A percentile compares a stretch with the other conserved stretches of the same genome.
Evolutionary conservation across 2,888 invertebrate genomes (phyloP).

Genomic region (Dinocampus coccinellae): DNA sequence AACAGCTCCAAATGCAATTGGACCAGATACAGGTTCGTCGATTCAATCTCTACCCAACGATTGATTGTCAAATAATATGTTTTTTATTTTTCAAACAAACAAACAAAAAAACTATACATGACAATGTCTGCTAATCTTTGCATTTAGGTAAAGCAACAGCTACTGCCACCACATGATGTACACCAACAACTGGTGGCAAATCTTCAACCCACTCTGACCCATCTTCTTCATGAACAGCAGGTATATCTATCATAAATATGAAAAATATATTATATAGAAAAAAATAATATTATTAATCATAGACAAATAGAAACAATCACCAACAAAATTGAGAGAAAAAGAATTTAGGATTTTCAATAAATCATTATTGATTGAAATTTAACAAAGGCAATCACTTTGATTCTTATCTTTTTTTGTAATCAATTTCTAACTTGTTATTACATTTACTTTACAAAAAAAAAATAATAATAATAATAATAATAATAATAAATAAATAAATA

Average conservation of each 20-base stretch:
- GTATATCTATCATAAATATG: conserved; percentile 45
- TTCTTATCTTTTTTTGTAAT: background rate
- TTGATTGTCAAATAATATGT: background rate
- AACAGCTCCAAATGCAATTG: conserved; percentile 64
- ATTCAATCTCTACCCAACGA: conserved; percentile 10
- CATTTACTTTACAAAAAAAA: background rate
- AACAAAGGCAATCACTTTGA: background rate
- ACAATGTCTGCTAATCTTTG: conserved; percentile 34
- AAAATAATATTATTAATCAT: conserved; percentile 9
- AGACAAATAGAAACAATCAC: background rate
- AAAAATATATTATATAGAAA: background rate
- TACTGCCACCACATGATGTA: conserved; percentile 41
- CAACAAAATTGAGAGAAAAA: too few relatives aligned
- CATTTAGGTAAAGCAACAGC: conserved; percentile 55
- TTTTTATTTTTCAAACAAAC: too few relatives aligned
- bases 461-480: too few relatives aligned
- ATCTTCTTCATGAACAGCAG: conserved; percentile 60
- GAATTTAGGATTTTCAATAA: background rate
- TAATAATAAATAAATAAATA: too few relatives aligned
- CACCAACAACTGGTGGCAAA: conserved; percentile 73
- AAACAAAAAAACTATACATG: conserved; percentile 7
- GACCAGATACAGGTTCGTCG: conserved; percentile 63
- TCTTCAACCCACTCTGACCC: conserved; percentile 70
- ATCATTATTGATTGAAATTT: background rate
- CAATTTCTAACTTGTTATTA: background rate